phyloP scores from a whole-genome alignment of 2,888 invertebrate genomes.

The Scaptomyza cyrtandrae region DNA sequence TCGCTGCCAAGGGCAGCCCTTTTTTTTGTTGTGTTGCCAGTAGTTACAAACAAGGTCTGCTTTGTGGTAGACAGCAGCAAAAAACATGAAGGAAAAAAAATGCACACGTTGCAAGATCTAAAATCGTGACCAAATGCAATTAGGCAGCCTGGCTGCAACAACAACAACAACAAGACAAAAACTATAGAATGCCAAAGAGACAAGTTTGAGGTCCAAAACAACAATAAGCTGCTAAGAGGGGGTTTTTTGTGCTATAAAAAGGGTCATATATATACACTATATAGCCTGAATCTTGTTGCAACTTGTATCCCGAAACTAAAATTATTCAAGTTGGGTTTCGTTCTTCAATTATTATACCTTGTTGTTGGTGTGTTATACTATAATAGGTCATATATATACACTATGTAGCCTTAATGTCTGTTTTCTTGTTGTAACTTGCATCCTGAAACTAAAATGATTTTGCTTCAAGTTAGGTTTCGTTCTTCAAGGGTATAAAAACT shows the following conservation, averaged over 20 bases:
- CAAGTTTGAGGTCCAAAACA: slow-evolving; percentile 10
- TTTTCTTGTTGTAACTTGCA: no score
- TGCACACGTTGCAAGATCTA: slow-evolving; percentile 57
- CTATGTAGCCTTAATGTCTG: no score
- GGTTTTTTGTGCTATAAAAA: neutral
- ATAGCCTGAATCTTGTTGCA: no score
- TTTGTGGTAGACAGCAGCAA: slow-evolving; percentile 32
- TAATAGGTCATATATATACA: no score
- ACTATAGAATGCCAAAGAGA: slow-evolving; percentile 40
- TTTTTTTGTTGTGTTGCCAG: slow-evolving; percentile 37
- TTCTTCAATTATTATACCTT: neutral
- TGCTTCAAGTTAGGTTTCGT: neutral
- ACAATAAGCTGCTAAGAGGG: neutral
- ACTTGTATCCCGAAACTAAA: no score
- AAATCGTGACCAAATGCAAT: slow-evolving; percentile 83
- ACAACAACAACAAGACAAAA: slow-evolving; percentile 16
- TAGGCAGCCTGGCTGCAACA: slow-evolving; percentile 59
- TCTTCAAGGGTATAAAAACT: slow-evolving; percentile 2
- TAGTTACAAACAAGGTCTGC: slow-evolving; percentile 48
- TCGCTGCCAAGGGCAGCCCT: slow-evolving; percentile 74
- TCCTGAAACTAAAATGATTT: neutral
- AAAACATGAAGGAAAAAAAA: slow-evolving; percentile 21
- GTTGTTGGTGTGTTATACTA: neutral
- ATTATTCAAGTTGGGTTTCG: neutral
- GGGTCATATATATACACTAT: neutral